A percentile compares a stretch with the other conserved stretches of the same genome.
Evolutionary conservation across 2,113 vertebrate genomes (phyloP).

Genomic region (Rafetus swinhoei): DNA sequence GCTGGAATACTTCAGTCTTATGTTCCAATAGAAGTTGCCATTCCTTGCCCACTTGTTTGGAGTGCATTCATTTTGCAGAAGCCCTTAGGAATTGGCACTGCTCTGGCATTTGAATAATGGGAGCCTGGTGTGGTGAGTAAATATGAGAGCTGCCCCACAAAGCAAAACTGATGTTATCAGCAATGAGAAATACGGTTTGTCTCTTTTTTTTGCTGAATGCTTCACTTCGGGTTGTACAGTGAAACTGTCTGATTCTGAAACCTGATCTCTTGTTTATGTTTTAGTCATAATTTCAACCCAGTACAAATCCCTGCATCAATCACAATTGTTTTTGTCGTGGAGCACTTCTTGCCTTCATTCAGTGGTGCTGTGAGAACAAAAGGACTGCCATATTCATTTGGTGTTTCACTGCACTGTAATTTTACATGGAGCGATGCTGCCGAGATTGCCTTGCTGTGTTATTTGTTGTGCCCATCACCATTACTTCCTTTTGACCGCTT

Average conservation of each 20-base stretch:
- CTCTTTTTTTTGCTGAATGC: neutral
- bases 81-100: rapidly evolving
- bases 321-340: constrained; percentile 2
- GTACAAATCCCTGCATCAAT: constrained; percentile 22
- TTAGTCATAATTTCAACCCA: neutral
- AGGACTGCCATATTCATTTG: constrained; percentile 10
- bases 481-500: constrained; percentile 64
- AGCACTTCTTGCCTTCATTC: constrained; percentile 18
- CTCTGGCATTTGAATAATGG: neutral
- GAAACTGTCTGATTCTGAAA: constrained; percentile 34
- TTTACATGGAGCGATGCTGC: constrained; percentile 9
- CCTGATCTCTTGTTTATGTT: constrained; percentile 41
- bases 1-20: rapidly evolving
- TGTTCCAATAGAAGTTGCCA: neutral
- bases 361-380: constrained; percentile 40
- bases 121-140: neutral
- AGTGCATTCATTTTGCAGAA: neutral
- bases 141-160: neutral
- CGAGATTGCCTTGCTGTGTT: constrained; percentile 46
- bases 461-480: constrained; percentile 44
- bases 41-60: neutral
- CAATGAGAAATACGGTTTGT: neutral
- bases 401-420: constrained; percentile 42
- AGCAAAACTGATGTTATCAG: neutral
- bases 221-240: neutral